Base-by-base conservation (phyloP, 2,888 invertebrate genomes). In the Lasius platythorax region DNA sequence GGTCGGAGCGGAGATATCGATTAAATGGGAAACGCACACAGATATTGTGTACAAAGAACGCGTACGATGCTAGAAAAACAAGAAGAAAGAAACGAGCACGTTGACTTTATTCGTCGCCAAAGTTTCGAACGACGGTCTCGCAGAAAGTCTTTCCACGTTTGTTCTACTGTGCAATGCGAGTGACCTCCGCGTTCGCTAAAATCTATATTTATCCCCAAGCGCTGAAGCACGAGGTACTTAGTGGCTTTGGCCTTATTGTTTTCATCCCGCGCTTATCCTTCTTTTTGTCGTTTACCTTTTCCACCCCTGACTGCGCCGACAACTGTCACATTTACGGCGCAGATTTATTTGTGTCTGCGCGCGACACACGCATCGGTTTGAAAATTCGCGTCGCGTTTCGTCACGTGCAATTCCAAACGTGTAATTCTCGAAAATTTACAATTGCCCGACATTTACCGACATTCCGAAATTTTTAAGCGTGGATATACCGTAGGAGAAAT, bases 141-240 rank as follows among this genome's bases (percentile, higher is more conserved):
- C 53, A 74, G 74, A 81, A 63, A 81, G 79, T 81, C 82, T 81
- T 66, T 46, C 66, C 53, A 72, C 72, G 72, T 63, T 70, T 64
- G 79, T 68, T 81, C 61, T 67, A n/a, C 43, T 76, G 89, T 88
- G 92, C 90, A 90, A 92, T 92, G 93, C 92, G 93, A 93, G 91
- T 92, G 93, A 92, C 93, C 92, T 93, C 93, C 91, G 58, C 58
- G 93, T 93, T 92, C 90, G 91, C 91, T 88, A 92, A 91, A 92
- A 92, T 78, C 93, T 93, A 93, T 92, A 93, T 93, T 93, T 93
- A 92, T 93, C 91, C 91, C 64, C 87, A 68, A 85, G 90, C 88
- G 89, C 87, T 90, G 88, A 90, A 91, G 61, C 92, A 84, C 92
- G 90, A 85, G 90, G 92, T 92, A 91, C 91, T 91, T 90, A 79